phyloP scores from a whole-genome alignment of 2,888 invertebrate genomes.

The Lasioglossum calceatum region DNA sequence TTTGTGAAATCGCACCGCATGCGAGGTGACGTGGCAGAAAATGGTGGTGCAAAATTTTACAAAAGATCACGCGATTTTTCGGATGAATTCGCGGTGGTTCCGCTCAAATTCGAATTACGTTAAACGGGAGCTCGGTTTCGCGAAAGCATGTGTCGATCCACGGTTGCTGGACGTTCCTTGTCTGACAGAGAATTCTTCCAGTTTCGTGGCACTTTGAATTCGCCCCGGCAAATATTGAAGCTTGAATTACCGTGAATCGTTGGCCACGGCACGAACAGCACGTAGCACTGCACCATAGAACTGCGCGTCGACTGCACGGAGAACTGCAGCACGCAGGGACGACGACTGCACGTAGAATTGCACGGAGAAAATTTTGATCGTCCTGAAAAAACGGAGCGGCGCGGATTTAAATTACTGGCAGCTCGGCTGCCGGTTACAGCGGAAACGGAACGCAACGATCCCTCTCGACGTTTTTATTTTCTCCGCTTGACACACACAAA shows the following conservation, averaged over 20 bases:
- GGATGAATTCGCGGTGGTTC: background rate
- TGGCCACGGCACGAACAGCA: background rate
- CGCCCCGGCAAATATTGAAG: constrained; percentile 46
- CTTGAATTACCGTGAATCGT: constrained; percentile 52
- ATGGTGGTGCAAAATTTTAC: background rate
- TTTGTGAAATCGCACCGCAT: background rate
- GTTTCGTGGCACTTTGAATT: constrained; percentile 24
- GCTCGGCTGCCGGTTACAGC: background rate
- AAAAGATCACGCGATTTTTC: background rate
- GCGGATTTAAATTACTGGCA: constrained; percentile 24
- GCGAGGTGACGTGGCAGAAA: background rate
- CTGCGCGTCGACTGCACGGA: background rate
- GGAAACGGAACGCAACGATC: constrained; percentile 30
- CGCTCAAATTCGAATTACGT: constrained; percentile 39
- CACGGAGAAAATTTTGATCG: constrained; percentile 28
- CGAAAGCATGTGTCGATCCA: constrained; percentile 33
- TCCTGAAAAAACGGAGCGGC: background rate
- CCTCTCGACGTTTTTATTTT: constrained; percentile 8
- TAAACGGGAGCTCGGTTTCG: constrained; percentile 15
- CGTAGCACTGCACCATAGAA: background rate
- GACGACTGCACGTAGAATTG: background rate
- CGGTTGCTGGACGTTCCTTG: constrained; percentile 12
- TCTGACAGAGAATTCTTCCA: constrained; percentile 14
- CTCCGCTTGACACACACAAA: background rate
- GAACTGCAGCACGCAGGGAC: background rate